Evolutionary conservation across 2,888 invertebrate species (phyloP).

Genomic region (Tetropium fuscum): DNA sequence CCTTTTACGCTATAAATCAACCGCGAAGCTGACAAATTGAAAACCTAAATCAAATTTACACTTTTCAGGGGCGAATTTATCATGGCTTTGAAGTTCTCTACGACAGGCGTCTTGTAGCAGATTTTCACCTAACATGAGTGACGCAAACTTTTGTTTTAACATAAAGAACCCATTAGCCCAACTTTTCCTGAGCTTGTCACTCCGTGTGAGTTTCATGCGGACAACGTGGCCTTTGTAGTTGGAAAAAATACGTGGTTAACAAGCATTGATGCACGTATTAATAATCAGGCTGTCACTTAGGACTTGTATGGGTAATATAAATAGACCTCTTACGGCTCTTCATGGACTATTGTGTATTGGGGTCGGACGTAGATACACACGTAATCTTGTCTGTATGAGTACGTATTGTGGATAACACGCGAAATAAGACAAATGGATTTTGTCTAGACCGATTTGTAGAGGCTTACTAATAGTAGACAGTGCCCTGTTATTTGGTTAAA

Average conservation of each 20-base stretch:
- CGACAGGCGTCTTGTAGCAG: conserved; percentile 11
- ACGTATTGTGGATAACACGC: no score
- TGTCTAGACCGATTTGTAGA: no score
- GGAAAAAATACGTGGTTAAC: not conserved
- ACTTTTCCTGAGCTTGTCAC: conserved; percentile 9
- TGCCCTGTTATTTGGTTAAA: no score
- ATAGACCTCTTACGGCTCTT: no score
- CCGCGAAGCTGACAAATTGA: conserved; percentile 41
- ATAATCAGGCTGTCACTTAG: no score
- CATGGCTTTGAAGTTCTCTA: conserved; percentile 23
- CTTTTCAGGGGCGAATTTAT: conserved; percentile 37
- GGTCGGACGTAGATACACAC: no score
- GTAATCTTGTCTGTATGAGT: no score
- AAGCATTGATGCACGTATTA: no score
- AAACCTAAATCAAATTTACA: conserved; percentile 45
- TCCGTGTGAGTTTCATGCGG: conserved; percentile 10
- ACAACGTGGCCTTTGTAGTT: not conserved
- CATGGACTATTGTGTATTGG: no score
- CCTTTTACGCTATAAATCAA: conserved; percentile 36
- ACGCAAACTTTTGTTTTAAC: conserved; percentile 21
- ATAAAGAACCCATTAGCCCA: conserved; percentile 4
- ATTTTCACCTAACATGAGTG: conserved; percentile 13
- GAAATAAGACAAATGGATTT: no score
- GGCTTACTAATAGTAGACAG: no score
- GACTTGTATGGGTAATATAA: no score